A percentile compares a stretch with the other conserved stretches of the same genome.
Conservation (phyloP, 2,888 invertebrate species). For the Camptogramma bilineatum region DNA sequence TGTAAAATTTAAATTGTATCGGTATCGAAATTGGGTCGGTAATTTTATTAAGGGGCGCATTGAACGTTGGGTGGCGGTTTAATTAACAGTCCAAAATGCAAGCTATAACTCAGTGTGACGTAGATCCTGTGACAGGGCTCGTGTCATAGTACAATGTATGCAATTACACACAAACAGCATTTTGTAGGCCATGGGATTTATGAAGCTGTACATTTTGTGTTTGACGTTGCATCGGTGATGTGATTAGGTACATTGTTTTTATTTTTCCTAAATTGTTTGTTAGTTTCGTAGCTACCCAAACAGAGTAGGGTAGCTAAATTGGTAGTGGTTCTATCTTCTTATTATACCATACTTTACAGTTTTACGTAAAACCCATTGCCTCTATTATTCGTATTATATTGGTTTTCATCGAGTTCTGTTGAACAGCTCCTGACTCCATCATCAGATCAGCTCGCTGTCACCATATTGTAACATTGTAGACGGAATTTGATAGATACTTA, state of each 20-base stretch:
- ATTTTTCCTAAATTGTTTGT: background rate
- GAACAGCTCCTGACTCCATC: too few species aligned
- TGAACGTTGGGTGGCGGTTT: constrained; percentile 70
- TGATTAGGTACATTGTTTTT: background rate
- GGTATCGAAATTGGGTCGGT: constrained; percentile 58
- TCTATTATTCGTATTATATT: too few species aligned
- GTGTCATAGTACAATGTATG: constrained; percentile 29
- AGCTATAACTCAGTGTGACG: constrained; percentile 62
- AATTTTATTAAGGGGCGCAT: constrained; percentile 61
- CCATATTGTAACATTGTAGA: too few species aligned
- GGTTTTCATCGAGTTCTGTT: too few species aligned
- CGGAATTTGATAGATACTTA: too few species aligned
- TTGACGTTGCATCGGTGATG: background rate
- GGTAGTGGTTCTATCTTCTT: too few species aligned
- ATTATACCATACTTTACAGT: too few species aligned
- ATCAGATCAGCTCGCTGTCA: too few species aligned
- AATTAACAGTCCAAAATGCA: constrained; percentile 68
- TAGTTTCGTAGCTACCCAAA: too few species aligned
- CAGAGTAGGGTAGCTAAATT: too few species aligned
- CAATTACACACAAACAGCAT: constrained; percentile 29
- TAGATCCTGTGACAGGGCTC: constrained; percentile 42
- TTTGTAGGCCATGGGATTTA: constrained; percentile 17
- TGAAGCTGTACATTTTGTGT: constrained; percentile 6
- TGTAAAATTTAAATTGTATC: constrained; percentile 55
- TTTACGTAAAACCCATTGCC: too few species aligned